These are phyloP conservation scores for Nycticorax nycticorax DNA, from an alignment of 2,113 vertebrate species.

Conservation along the genomic window DNA sequence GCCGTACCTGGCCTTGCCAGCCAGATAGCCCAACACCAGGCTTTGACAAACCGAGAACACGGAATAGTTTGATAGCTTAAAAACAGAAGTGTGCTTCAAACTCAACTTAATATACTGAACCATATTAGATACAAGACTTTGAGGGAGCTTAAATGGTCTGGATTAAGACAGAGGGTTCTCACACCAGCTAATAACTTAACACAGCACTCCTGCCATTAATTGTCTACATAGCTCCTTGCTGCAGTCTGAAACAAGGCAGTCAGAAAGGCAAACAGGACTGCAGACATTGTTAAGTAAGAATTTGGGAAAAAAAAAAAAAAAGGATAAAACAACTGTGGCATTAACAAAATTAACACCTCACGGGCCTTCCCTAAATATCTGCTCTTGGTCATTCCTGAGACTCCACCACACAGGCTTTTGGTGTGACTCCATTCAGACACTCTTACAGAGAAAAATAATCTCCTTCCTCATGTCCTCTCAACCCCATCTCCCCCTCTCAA, in stretches of 20 bases:
- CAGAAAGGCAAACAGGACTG: not conserved
- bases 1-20: not conserved
- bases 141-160: not conserved
- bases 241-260: not conserved
- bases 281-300: not conserved
- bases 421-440: not conserved
- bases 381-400: not conserved
- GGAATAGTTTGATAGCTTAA: not conserved
- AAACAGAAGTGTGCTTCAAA: not conserved
- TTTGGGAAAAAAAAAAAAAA: not conserved
- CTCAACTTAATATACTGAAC: not conserved
- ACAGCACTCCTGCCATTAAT: not conserved
- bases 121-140: not conserved
- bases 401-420: not conserved
- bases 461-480: not conserved
- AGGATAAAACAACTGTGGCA: not conserved
- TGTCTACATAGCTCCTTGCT: not conserved
- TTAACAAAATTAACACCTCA: not conserved
- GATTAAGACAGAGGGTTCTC: not conserved
- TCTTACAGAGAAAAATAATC: rapidly evolving
- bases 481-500: not conserved
- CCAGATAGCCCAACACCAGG: not conserved
- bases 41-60: not conserved
- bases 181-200: not conserved
- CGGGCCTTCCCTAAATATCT: not conserved